These are phyloP conservation scores for Forbesichthys papilliferus DNA, from an alignment of 2,113 vertebrate genomes.

Conservation along the genomic window DNA sequence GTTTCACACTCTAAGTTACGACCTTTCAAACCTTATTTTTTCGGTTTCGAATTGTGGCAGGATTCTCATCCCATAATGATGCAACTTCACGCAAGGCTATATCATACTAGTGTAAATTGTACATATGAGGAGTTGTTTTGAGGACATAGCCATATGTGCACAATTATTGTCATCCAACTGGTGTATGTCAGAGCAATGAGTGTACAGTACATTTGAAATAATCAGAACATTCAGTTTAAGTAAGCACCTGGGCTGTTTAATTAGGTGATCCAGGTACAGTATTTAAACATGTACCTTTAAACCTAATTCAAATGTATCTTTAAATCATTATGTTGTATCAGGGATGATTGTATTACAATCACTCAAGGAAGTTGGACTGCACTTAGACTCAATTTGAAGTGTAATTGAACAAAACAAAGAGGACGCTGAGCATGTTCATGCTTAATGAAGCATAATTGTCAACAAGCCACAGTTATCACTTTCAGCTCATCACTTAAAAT, in stretches of 20 bases:
- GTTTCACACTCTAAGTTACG: no score
- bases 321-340: not conserved
- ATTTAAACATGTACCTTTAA: not conserved
- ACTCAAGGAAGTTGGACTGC: not conserved
- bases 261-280: no score
- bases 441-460: not conserved
- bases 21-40: no score
- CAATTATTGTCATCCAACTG: not conserved
- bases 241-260: not conserved
- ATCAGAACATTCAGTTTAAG: not conserved
- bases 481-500: slow-evolving; percentile 9
- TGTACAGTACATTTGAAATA: slow-evolving; percentile 7
- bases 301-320: not conserved
- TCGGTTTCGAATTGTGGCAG: no score
- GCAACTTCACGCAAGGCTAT: not conserved
- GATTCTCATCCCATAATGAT: not conserved
- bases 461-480: not conserved
- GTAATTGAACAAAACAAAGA: slow-evolving; percentile 1
- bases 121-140: not conserved
- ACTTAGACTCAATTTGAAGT: not conserved
- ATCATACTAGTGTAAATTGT: slow-evolving; percentile 3
- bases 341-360: not conserved
- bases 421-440: slow-evolving; percentile 11
- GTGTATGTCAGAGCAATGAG: no score
- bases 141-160: slow-evolving; percentile 15